These are phyloP conservation scores for Lasiurus cinereus DNA, from an alignment of 2,113 vertebrate genomes.

Conservation along the genomic window DNA sequence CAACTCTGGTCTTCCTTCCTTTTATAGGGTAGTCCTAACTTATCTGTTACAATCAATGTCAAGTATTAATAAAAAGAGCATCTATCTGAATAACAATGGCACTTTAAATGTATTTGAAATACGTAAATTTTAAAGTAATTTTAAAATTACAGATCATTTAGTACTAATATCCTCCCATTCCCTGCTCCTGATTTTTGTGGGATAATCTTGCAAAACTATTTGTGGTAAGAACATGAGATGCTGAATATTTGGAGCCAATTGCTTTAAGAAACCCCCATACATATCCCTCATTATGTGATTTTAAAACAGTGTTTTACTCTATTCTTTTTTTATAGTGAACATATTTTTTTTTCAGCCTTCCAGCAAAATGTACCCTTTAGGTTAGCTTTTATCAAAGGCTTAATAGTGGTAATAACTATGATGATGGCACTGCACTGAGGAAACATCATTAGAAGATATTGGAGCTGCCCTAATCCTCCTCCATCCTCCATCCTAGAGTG, in stretches of 20 bases:
- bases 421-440: not conserved
- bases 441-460: not conserved
- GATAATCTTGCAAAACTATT: not conserved
- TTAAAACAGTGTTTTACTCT: constrained; percentile 16
- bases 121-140: constrained; percentile 15
- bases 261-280: not conserved
- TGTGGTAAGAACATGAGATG: not conserved
- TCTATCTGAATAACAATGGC: not conserved
- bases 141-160: constrained; percentile 46
- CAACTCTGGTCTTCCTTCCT: not conserved
- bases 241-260: not conserved
- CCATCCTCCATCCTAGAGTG: not conserved
- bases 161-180: not conserved
- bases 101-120: constrained; percentile 43
- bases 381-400: not conserved
- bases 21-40: not conserved
- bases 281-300: not conserved
- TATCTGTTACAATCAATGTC: not conserved
- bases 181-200: not conserved
- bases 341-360: constrained; percentile 47
- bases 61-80: constrained; percentile 19
- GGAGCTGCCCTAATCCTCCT: not conserved
- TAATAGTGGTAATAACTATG: not conserved
- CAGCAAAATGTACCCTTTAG: constrained; percentile 47
- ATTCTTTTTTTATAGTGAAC: constrained; percentile 38